Conservation (phyloP, 1,140 invertebrate genomes). For the Drosophila pruinosa region DNA sequence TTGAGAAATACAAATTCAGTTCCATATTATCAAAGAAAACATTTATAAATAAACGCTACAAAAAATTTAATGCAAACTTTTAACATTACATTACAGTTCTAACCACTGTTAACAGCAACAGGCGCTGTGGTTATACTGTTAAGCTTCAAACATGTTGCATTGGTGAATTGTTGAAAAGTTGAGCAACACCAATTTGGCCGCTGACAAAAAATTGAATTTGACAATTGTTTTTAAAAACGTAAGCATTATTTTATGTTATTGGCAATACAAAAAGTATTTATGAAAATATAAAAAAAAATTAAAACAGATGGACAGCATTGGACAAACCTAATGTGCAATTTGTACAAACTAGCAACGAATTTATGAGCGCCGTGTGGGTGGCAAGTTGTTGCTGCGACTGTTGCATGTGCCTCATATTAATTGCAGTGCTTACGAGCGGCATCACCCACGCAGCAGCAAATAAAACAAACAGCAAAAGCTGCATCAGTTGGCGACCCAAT, state of each 20-base stretch:
- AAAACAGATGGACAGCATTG: background rate
- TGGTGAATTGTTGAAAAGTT: slow-evolving; percentile 35
- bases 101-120: slow-evolving; percentile 19
- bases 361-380: slow-evolving; percentile 27
- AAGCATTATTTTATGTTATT: background rate
- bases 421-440: slow-evolving; percentile 61
- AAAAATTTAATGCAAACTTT: background rate
- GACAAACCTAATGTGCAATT: slow-evolving; percentile 1
- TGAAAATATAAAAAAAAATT: background rate
- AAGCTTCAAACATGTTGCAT: slow-evolving; percentile 32
- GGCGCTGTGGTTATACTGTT: slow-evolving; percentile 14
- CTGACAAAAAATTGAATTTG: background rate
- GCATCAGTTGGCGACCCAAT: slow-evolving; percentile 54
- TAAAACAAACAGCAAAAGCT: slow-evolving; percentile 61
- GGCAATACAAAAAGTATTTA: background rate
- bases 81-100: slow-evolving; percentile 11
- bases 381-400: slow-evolving; percentile 21
- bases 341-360: slow-evolving; percentile 8
- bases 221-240: background rate
- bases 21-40: background rate
- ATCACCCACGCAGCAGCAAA: slow-evolving; percentile 55
- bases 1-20: too few relatives aligned
- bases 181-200: background rate
- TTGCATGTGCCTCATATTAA: slow-evolving; percentile 69
- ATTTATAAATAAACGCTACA: background rate